phyloP scores from a whole-genome alignment of 2,113 vertebrate genomes.

The Pterocles burchelli region DNA sequence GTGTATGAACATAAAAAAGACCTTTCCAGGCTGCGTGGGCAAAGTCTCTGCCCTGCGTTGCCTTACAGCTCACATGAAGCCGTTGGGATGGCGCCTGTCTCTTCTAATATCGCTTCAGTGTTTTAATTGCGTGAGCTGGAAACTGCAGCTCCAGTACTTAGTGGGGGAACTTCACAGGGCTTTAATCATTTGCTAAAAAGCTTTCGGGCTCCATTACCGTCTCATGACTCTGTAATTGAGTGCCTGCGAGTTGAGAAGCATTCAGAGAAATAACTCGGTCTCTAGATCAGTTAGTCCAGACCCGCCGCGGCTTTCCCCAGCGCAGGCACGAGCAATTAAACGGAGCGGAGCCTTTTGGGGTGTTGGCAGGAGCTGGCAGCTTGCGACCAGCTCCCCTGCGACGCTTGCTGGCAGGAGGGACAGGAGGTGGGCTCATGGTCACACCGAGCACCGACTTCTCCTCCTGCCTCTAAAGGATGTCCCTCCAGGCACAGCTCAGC shows the following conservation, averaged over 20 bases:
- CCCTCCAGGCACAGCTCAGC: neutral
- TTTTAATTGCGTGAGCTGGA: slow-evolving; percentile 27
- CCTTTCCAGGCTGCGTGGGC: neutral
- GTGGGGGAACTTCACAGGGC: neutral
- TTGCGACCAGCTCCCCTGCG: neutral
- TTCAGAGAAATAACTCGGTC: neutral
- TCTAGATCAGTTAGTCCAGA: neutral
- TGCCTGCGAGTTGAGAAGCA: neutral
- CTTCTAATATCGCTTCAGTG: neutral
- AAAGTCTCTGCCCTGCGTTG: neutral
- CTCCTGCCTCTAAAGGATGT: neutral
- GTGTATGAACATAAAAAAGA: neutral
- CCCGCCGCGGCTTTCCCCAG: neutral
- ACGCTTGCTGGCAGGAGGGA: neutral
- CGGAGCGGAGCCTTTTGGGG: neutral
- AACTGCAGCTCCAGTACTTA: neutral
- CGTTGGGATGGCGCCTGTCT: neutral
- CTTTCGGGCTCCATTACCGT: slow-evolving; percentile 43
- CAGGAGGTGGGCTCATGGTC: neutral
- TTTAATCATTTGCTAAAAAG: slow-evolving; percentile 48
- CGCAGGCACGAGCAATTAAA: neutral
- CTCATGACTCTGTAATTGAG: neutral
- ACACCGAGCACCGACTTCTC: neutral
- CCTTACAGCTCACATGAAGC: neutral
- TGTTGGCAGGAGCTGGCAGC: neutral